phyloP scores from a whole-genome alignment of 2,888 invertebrate genomes.

The Dynastes tityus region DNA sequence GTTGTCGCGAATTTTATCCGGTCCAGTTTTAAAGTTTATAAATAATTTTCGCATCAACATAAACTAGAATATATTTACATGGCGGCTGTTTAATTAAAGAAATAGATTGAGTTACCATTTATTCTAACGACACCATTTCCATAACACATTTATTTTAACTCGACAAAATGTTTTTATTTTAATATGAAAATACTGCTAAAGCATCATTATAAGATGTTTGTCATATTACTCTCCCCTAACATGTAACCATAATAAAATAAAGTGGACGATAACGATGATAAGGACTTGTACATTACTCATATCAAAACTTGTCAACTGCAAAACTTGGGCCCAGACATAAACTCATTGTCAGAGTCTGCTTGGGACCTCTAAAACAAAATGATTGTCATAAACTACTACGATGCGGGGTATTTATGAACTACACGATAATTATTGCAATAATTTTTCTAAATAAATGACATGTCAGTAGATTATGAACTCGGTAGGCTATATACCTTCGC shows the following conservation, averaged over 20 bases:
- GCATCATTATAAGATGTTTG: not conserved
- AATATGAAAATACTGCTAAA: no score
- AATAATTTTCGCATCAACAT: no score
- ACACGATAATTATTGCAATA: conserved; percentile 46
- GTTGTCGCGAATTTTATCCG: no score
- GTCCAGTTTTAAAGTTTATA: no score
- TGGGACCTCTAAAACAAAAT: conserved; percentile 59
- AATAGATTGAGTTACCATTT: no score
- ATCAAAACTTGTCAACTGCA: conserved; percentile 61
- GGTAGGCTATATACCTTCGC: no score
- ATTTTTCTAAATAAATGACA: conserved; percentile 46
- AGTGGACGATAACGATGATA: conserved; percentile 58
- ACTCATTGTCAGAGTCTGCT: conserved; percentile 56
- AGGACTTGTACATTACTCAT: conserved; percentile 61
- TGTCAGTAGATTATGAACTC: not conserved
- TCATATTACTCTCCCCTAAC: conserved; percentile 26
- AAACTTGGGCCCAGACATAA: conserved; percentile 60
- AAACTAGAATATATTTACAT: no score
- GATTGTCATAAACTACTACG: conserved; percentile 60
- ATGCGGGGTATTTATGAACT: conserved; percentile 60
- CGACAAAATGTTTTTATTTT: no score
- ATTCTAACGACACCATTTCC: no score
- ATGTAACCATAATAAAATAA: conserved; percentile 43
- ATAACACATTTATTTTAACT: no score
- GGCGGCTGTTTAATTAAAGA: no score